Conservation (phyloP, 1,140 invertebrate species). For the Drosophila littoralis region DNA sequence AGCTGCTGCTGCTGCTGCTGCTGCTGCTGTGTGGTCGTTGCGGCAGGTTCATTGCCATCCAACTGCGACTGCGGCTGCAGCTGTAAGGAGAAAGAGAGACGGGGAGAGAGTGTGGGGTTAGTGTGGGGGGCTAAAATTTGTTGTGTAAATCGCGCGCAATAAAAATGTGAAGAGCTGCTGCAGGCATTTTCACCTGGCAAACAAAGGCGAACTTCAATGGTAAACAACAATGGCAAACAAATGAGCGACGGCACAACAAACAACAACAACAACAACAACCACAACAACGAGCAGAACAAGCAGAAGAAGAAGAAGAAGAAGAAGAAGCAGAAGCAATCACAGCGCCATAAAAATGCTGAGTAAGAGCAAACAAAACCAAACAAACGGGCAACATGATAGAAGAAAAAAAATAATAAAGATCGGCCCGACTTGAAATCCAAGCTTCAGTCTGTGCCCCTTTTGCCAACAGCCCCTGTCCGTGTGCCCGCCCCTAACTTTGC, state of each 20-base stretch:
- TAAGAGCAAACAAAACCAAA: slow-evolving; percentile 69
- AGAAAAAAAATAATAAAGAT: neutral
- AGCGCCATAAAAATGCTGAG: slow-evolving; percentile 74
- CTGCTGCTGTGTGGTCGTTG: slow-evolving; percentile 35
- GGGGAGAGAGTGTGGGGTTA: slow-evolving; percentile 4
- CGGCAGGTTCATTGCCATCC: slow-evolving; percentile 67
- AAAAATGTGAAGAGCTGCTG: slow-evolving; percentile 50
- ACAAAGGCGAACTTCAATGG: slow-evolving; percentile 77
- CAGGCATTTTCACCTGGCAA: slow-evolving; percentile 76
- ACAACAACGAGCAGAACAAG: slow-evolving; percentile 1
- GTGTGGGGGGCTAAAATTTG: slow-evolving; percentile 60
- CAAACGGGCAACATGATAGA: slow-evolving; percentile 9
- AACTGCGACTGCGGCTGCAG: slow-evolving; percentile 32
- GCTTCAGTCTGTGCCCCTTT: neutral
- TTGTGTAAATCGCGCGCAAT: slow-evolving; percentile 74
- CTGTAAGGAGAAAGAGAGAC: slow-evolving; percentile 12
- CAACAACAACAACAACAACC: slow-evolving; percentile 18
- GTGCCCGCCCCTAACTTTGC: neutral
- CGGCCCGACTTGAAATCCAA: neutral
- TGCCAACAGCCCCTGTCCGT: neutral
- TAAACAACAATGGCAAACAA: slow-evolving; percentile 57
- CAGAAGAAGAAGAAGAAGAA: too few species aligned
- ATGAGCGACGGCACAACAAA: slow-evolving; percentile 3
- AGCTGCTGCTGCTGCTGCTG: slow-evolving; percentile 6
- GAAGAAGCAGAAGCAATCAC: slow-evolving; percentile 15